phyloP scores from a whole-genome alignment of 2,888 invertebrate species.

The Dasypolia templi region DNA sequence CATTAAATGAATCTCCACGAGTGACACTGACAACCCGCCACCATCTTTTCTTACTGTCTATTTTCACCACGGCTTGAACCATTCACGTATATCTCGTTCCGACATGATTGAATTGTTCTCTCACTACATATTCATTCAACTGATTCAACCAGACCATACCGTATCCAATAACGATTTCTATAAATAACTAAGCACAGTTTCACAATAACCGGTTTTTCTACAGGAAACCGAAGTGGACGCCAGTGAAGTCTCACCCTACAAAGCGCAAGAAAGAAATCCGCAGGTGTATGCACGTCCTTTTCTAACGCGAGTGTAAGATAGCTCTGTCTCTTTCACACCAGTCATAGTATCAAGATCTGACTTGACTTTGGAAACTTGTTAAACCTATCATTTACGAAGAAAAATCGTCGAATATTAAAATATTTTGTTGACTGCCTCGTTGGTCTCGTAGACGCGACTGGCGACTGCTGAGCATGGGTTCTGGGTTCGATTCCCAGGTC shows the following conservation, averaged over 20 bases:
- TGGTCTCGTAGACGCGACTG: neutral
- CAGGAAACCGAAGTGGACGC: slow-evolving; percentile 80
- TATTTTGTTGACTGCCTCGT: too few relatives aligned
- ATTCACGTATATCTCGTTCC: neutral
- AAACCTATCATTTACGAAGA: slow-evolving; percentile 25
- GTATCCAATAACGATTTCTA: neutral
- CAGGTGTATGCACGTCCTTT: slow-evolving; percentile 67
- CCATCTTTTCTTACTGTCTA: too few relatives aligned
- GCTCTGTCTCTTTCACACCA: slow-evolving; percentile 55
- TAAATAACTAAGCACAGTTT: slow-evolving; percentile 15
- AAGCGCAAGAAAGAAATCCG: slow-evolving; percentile 77
- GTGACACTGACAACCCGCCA: neutral
- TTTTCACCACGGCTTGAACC: neutral
- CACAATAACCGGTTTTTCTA: slow-evolving; percentile 18
- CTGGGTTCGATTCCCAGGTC: neutral
- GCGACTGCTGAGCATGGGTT: neutral
- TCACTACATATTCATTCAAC: neutral
- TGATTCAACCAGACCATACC: neutral
- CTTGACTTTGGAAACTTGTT: slow-evolving; percentile 13
- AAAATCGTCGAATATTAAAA: neutral
- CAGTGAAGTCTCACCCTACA: slow-evolving; percentile 79
- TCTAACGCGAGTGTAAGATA: slow-evolving; percentile 68
- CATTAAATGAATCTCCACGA: neutral
- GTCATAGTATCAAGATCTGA: slow-evolving; percentile 54
- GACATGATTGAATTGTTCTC: neutral